phyloP scores from a whole-genome alignment of 2,113 vertebrate species.

The Myrmecobius fasciatus region DNA sequence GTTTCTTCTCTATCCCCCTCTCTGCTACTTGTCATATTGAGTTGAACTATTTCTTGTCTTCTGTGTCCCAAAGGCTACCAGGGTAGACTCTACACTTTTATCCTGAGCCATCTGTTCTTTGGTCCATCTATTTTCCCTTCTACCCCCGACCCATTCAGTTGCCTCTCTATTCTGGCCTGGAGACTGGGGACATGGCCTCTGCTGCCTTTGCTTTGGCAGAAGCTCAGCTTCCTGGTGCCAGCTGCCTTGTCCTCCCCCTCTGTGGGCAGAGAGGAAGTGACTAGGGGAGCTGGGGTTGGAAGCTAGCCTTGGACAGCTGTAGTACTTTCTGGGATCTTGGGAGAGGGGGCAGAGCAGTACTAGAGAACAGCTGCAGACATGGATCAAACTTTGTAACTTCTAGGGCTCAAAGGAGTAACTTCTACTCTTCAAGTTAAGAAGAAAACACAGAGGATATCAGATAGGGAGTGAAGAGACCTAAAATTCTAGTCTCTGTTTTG shows the following conservation, averaged over 20 bases:
- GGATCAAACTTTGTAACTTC: background rate
- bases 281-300: slow-evolving; percentile 58
- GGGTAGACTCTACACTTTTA: background rate
- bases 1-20: background rate
- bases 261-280: slow-evolving; percentile 44
- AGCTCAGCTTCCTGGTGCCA: background rate
- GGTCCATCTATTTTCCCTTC: background rate
- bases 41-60: slow-evolving; percentile 58
- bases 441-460: background rate
- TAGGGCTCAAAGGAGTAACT: background rate
- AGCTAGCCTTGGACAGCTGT: slow-evolving; percentile 43
- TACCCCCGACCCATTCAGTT: background rate
- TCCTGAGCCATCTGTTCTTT: background rate
- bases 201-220: slow-evolving; percentile 63
- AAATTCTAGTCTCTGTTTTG: background rate
- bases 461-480: background rate
- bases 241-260: slow-evolving; percentile 9
- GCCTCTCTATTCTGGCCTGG: background rate
- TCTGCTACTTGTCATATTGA: slow-evolving; percentile 50
- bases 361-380: background rate
- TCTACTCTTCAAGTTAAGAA: background rate
- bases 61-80: slow-evolving; percentile 6
- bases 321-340: slow-evolving; percentile 2
- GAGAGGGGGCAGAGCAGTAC: background rate
- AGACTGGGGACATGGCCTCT: slow-evolving; percentile 56